A percentile compares a stretch with the other conserved stretches of the same genome.
Evolutionary conservation across 2,797 vertebrate genomes (phyloP).

Genomic region (Thalassophryne amazonica): DNA sequence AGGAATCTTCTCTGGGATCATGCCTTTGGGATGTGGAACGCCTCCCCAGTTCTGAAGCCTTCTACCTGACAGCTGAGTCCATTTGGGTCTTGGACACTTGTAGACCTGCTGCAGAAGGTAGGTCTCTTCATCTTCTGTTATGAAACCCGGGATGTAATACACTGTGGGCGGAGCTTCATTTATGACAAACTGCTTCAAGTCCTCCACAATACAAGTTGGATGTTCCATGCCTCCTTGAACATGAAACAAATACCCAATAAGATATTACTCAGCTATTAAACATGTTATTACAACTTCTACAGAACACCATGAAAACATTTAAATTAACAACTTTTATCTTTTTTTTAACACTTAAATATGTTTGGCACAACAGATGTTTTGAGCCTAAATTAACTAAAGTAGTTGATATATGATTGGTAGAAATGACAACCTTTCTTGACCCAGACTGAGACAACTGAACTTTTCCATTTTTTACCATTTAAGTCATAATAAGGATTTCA

Average conservation of each 20-base stretch:
- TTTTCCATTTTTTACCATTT: too few species aligned
- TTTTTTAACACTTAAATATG: too few species aligned
- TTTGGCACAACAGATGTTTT: too few species aligned
- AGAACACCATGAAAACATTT: too few species aligned
- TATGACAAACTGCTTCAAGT: constrained; percentile 64
- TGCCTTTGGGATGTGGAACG: constrained; percentile 84
- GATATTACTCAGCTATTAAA: too few species aligned
- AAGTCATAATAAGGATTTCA: too few species aligned
- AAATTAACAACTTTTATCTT: too few species aligned
- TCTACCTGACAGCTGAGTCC: constrained; percentile 89
- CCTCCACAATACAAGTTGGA: constrained; percentile 54
- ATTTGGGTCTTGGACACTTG: constrained; percentile 86
- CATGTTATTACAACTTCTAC: too few species aligned
- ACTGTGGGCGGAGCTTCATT: constrained; percentile 67
- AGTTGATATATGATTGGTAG: too few species aligned
- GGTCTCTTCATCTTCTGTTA: constrained; percentile 82
- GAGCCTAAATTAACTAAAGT: too few species aligned
- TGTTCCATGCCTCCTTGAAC: constrained; percentile 64
- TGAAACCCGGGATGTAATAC: constrained; percentile 88
- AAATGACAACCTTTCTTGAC: too few species aligned
- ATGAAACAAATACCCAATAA: constrained; percentile 41
- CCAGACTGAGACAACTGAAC: too few species aligned
- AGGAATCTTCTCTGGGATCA: constrained; percentile 85
- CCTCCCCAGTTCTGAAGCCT: constrained; percentile 94
- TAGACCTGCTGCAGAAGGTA: constrained; percentile 83